A percentile compares a stretch with the other conserved stretches of the same genome.
These are phyloP conservation scores for Cottus gobio DNA, from an alignment of 2,113 vertebrate species.

Conservation along the genomic window DNA sequence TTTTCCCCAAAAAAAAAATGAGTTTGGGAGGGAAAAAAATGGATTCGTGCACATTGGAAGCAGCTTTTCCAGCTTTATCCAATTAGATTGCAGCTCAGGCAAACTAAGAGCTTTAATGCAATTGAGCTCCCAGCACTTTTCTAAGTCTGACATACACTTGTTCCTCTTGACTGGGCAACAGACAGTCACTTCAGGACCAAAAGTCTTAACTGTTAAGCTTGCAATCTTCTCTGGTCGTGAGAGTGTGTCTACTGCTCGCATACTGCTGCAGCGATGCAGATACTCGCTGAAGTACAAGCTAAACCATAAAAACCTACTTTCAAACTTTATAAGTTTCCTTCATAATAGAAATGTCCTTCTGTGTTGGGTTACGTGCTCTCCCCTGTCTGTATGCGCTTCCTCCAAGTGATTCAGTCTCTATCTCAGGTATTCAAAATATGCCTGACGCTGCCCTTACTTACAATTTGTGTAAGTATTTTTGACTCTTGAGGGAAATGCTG, in stretches of 20 bases:
- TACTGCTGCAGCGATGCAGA: conserved; percentile 34
- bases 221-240: conserved; percentile 65
- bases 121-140: conserved; percentile 81
- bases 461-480: neutral
- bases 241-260: conserved; percentile 22
- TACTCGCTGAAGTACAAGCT: conserved; percentile 25
- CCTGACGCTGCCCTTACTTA: neutral
- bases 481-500: neutral
- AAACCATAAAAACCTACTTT: conserved; percentile 31
- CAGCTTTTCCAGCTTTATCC: conserved; percentile 82
- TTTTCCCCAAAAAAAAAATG: conserved; percentile 21
- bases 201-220: conserved; percentile 79
- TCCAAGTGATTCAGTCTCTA: neutral
- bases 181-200: conserved; percentile 79
- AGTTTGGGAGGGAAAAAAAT: conserved; percentile 30
- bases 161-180: conserved; percentile 82
- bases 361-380: neutral
- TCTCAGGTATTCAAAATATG: neutral
- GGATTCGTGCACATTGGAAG: conserved; percentile 70
- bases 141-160: conserved; percentile 80
- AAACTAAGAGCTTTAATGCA: conserved; percentile 84
- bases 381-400: neutral
- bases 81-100: conserved; percentile 81
- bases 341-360: conserved; percentile 18
- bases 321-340: conserved; percentile 41